Conservation (phyloP, 2,888 invertebrate species). For the Falcaria lacertinaria region DNA sequence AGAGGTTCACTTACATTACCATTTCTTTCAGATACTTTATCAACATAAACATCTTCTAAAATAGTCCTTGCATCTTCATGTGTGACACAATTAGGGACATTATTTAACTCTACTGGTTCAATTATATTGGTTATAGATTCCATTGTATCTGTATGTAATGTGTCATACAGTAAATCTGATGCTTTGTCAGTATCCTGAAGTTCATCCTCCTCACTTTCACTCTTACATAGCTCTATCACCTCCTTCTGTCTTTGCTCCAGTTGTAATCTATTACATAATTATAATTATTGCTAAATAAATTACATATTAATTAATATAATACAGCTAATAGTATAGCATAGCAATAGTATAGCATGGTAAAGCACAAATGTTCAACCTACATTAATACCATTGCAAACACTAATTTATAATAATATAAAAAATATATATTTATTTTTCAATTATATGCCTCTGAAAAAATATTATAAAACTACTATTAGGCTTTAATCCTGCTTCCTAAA, state of each 20-base stretch:
- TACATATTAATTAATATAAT: too few relatives aligned
- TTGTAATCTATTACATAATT: conserved; percentile 83
- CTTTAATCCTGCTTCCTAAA: too few relatives aligned
- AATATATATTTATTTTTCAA: too few relatives aligned
- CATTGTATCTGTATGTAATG: not conserved
- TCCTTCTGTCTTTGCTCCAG: conserved; percentile 87
- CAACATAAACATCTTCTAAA: conserved; percentile 16
- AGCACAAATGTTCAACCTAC: too few relatives aligned
- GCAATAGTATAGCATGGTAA: too few relatives aligned
- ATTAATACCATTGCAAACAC: too few relatives aligned
- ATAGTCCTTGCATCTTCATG: not conserved
- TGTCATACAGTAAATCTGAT: not conserved
- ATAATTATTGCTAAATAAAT: too few relatives aligned
- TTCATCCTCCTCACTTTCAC: conserved; percentile 82
- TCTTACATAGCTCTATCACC: conserved; percentile 87
- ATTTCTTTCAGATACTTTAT: conserved; percentile 11
- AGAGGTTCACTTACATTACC: not conserved
- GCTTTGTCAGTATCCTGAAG: conserved; percentile 8
- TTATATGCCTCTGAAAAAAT: too few relatives aligned
- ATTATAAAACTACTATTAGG: too few relatives aligned
- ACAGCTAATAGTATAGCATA: too few relatives aligned
- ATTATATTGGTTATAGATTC: not conserved
- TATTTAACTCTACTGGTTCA: conserved; percentile 8
- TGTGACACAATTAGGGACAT: conserved; percentile 2
- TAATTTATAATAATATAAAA: too few relatives aligned